Base-by-base conservation (phyloP, 2,113 vertebrate genomes). In the Alouatta palliata region DNA sequence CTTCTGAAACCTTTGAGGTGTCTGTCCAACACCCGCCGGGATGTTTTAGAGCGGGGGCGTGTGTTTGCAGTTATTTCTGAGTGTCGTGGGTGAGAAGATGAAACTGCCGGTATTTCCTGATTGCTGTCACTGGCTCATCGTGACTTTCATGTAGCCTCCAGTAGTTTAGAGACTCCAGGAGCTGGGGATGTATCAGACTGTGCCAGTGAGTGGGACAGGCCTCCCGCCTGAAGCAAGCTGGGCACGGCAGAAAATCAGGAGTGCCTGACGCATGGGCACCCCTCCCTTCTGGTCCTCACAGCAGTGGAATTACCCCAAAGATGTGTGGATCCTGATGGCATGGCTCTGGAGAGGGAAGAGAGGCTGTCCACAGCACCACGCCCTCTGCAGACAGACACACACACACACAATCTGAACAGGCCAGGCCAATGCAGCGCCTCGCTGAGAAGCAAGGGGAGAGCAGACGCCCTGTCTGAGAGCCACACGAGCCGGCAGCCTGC, bases 1-100 rank as follows among this genome's bases (percentile, higher is more conserved):
- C 8, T 2, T 14, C 21, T 43, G n/a, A 27, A 6, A 10, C 30
- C 17, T 66, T 54, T 0, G 1, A 21, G 21, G 13, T 0, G 20
- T 23, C 40, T 0, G 16, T 23, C 30, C 77, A 5, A 5, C 6
- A 14, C 27, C 43, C 21, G 19, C 68, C 23, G 3, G 47, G 16
- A 47, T 5, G 40, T 11, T 6, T 32, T 30, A 64, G 5, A 7
- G 43, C 27, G 3, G 17, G n/a, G 37, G 45, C 3, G 25, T 47
- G 40, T 6, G 20, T 20, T 13, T 2, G 0, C 20, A 73, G 10
- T 11, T n/a, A 16, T 37, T n/a, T 40, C 73, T n/a, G 27, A 40
- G 30, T 4, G 25, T 73, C 27, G 0, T 0, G 1, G 68, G n/a
- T 7, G 43, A 70, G 32, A 61, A 76, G 76, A 47, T 14, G 11